phyloP scores from a whole-genome alignment of 2,797 vertebrate genomes.

The Percopsis omiscomaycus region DNA sequence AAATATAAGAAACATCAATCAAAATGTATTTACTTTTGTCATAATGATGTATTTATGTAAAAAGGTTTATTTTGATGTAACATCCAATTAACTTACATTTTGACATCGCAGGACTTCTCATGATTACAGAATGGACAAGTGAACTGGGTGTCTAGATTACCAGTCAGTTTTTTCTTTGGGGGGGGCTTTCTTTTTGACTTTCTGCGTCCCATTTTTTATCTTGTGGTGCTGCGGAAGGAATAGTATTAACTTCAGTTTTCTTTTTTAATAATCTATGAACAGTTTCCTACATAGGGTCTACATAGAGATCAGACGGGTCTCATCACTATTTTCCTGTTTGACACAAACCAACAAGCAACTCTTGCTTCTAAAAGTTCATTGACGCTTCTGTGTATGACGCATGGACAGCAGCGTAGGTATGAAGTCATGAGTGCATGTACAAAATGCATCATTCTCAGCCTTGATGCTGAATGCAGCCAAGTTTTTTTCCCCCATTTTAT shows the following conservation, averaged over 20 bases:
- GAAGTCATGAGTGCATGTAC: too few relatives aligned
- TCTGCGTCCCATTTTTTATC: slow-evolving; percentile 83
- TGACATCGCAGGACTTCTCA: slow-evolving; percentile 93
- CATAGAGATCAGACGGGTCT: too few relatives aligned
- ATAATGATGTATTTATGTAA: background rate
- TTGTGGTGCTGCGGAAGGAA: background rate
- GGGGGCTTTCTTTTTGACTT: slow-evolving; percentile 94
- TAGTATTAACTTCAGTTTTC: background rate
- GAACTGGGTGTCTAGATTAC: slow-evolving; percentile 89
- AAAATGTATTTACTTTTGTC: background rate
- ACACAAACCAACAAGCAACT: too few relatives aligned
- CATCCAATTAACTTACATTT: slow-evolving; percentile 79
- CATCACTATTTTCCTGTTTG: too few relatives aligned
- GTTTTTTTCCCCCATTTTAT: too few relatives aligned
- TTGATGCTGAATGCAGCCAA: too few relatives aligned
- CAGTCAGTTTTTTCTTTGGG: slow-evolving; percentile 92
- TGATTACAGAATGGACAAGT: slow-evolving; percentile 97
- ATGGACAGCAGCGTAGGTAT: too few relatives aligned
- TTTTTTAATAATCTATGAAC: background rate
- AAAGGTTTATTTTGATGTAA: background rate
- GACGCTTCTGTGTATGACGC: too few relatives aligned
- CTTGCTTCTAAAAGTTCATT: too few relatives aligned
- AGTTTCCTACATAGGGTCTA: too few relatives aligned
- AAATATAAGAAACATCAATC: background rate
- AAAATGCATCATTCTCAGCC: too few relatives aligned